phyloP scores from a whole-genome alignment of 2,888 invertebrate genomes.

The Aphodius sticticus region DNA sequence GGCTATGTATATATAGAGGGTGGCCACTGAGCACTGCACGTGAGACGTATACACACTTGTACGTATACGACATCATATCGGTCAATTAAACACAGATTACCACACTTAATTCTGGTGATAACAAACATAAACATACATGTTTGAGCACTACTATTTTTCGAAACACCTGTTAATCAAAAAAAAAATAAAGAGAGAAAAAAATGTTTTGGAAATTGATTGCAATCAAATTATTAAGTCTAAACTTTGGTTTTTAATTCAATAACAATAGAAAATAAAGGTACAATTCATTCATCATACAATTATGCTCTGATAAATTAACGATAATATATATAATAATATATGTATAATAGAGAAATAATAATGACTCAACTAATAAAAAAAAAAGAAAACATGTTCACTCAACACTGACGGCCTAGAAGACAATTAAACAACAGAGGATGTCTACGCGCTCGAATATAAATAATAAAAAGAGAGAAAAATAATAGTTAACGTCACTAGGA shows the following conservation, averaged over 20 bases:
- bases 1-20: slow-evolving; percentile 37
- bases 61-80: not conserved
- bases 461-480: slow-evolving; percentile 26
- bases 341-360: slow-evolving; percentile 51
- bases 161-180: slow-evolving; percentile 5
- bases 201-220: slow-evolving; percentile 13
- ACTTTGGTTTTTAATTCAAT: slow-evolving; percentile 59
- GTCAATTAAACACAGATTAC: slow-evolving; percentile 12
- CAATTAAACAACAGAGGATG: slow-evolving; percentile 61
- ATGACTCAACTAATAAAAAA: slow-evolving; percentile 55
- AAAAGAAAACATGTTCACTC: slow-evolving; percentile 43
- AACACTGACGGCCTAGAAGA: slow-evolving; percentile 42
- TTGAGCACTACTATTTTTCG: slow-evolving; percentile 12
- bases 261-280: slow-evolving; percentile 62
- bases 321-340: slow-evolving; percentile 45
- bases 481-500: slow-evolving; percentile 6
- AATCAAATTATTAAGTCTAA: slow-evolving; percentile 52
- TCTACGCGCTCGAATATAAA: slow-evolving; percentile 52
- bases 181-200: slow-evolving; percentile 9
- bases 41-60: slow-evolving; percentile 18
- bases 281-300: slow-evolving; percentile 55
- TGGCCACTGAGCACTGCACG: slow-evolving; percentile 47
- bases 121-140: not conserved
- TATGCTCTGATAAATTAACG: slow-evolving; percentile 53
- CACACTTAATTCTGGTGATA: not conserved